Evolutionary conservation across 2,797 vertebrate species (phyloP).

Genomic region (Numenius phaeopus): DNA sequence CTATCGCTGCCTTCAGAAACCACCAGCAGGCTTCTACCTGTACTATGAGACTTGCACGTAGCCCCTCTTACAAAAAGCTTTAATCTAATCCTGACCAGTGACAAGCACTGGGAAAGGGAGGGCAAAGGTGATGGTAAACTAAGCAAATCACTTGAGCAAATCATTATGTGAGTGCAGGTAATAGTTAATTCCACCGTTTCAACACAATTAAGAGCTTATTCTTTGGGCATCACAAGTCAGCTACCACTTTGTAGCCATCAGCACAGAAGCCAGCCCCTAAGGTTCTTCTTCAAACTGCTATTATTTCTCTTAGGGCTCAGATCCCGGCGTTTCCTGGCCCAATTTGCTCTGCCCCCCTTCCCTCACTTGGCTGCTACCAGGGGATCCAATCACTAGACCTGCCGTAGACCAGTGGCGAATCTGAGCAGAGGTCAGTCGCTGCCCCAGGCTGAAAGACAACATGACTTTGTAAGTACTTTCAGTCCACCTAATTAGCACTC

Average conservation of each 20-base stretch:
- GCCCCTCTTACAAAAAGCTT: not conserved
- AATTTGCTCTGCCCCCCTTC: not conserved
- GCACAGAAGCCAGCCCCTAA: not conserved
- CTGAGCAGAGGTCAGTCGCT: not conserved
- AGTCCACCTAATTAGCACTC: not conserved
- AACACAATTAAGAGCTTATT: not conserved
- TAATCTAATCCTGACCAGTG: not conserved
- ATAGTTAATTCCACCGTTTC: not conserved
- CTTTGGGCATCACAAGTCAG: not conserved
- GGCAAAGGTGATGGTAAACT: not conserved
- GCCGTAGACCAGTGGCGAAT: accelerated
- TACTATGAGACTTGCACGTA: not conserved
- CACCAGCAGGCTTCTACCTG: not conserved
- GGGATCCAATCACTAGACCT: not conserved
- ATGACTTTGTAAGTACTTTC: not conserved
- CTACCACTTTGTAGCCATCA: not conserved
- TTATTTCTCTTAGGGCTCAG: not conserved
- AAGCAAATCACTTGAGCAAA: not conserved
- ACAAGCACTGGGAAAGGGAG: not conserved
- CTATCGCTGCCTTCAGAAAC: too few relatives aligned
- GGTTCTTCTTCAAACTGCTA: not conserved
- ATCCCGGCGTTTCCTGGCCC: not conserved
- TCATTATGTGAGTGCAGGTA: accelerated
- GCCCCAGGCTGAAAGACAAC: not conserved
- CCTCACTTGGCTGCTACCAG: not conserved